phyloP scores from a whole-genome alignment of 1,140 invertebrate genomes.

The Cepaea nemoralis region DNA sequence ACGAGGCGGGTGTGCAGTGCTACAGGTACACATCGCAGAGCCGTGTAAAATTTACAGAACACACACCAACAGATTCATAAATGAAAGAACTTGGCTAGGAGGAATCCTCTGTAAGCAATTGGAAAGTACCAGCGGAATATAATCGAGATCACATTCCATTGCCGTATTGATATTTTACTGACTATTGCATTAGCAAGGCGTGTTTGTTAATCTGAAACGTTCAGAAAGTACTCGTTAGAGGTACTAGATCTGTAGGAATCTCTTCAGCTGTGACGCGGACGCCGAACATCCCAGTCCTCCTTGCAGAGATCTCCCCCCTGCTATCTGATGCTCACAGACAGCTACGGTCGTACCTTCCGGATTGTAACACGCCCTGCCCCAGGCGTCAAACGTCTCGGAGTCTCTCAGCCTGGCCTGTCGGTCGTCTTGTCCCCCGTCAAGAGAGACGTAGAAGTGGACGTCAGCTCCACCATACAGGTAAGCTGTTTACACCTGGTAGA shows the following conservation, averaged over 20 bases:
- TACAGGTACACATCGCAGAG: no score
- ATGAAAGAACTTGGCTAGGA: no score
- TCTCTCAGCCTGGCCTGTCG: constrained; percentile 19
- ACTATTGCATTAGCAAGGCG: not conserved
- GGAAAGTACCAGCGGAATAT: no score
- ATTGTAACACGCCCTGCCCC: constrained; percentile 35
- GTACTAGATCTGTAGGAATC: not conserved
- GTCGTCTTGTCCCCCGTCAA: constrained; percentile 37
- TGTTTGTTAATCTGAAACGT: not conserved
- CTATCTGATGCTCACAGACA: constrained; percentile 40
- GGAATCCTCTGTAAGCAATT: no score
- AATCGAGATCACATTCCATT: no score
- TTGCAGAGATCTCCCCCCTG: not conserved
- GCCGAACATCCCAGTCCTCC: not conserved
- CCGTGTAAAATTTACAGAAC: no score
- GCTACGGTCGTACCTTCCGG: constrained; percentile 35
- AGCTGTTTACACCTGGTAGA: no score
- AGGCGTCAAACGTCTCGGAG: constrained; percentile 37
- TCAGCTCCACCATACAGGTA: constrained; percentile 32
- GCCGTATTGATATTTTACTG: not conserved
- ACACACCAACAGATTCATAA: no score
- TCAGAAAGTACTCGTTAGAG: not conserved
- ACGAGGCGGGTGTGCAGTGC: no score
- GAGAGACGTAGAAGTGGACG: constrained; percentile 36
- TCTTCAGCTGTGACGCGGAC: not conserved